phyloP scores from a whole-genome alignment of 92 coral and sea anemone species.

The Heteractis magnifica region DNA sequence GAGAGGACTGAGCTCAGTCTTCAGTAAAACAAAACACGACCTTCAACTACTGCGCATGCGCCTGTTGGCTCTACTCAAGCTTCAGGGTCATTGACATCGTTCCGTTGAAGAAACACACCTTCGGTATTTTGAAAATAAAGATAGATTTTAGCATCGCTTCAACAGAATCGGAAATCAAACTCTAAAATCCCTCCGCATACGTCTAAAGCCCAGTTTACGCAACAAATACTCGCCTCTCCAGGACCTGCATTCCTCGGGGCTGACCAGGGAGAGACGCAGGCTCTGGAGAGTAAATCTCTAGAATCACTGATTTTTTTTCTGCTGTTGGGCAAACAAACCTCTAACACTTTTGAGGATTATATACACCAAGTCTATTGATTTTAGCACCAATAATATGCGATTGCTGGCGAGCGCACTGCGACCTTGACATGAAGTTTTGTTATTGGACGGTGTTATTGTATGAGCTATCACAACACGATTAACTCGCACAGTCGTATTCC shows the following conservation, averaged over 20 bases:
- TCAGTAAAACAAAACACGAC: not conserved
- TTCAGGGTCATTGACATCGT: not conserved
- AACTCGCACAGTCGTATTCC: conserved; percentile 13
- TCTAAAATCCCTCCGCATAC: not conserved
- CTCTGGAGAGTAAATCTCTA: not conserved
- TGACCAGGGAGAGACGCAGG: not conserved
- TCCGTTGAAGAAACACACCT: not conserved
- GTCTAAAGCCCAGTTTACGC: not conserved
- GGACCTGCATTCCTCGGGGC: too few relatives aligned
- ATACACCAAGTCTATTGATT: not conserved
- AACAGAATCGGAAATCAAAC: not conserved
- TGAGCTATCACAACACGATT: conserved; percentile 9
- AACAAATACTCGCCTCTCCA: not conserved
- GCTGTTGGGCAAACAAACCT: not conserved
- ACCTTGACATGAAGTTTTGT: conserved; percentile 21
- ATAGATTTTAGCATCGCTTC: not conserved
- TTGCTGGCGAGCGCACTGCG: not conserved
- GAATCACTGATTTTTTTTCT: not conserved
- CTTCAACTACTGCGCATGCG: not conserved
- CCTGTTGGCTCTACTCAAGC: not conserved
- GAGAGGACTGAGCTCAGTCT: not conserved
- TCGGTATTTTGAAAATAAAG: not conserved
- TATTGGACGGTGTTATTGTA: not conserved
- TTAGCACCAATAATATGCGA: not conserved
- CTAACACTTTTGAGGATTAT: not conserved